Conservation (phyloP, 1,140 invertebrate species). For the Drosophila guanche region DNA sequence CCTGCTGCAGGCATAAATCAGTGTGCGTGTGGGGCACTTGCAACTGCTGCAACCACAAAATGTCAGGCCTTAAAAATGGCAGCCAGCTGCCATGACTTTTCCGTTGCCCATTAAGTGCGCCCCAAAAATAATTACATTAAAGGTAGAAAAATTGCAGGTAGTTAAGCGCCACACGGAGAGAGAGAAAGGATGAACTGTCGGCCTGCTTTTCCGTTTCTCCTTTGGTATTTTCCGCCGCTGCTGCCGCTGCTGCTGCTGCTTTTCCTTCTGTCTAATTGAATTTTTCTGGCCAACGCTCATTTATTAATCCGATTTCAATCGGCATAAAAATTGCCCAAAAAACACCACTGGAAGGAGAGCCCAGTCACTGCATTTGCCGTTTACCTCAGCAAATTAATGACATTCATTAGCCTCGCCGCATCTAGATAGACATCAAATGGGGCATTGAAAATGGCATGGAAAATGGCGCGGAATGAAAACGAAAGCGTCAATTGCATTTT, state of each 20-base stretch:
- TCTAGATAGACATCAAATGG: conserved; percentile 62
- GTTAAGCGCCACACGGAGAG: conserved; percentile 39
- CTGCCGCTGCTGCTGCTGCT: not conserved
- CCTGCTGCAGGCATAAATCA: conserved; percentile 74
- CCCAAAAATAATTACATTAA: conserved; percentile 67
- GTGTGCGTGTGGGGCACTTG: conserved; percentile 31
- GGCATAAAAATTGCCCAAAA: conserved; percentile 42
- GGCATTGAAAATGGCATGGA: conserved; percentile 23
- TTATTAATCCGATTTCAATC: conserved; percentile 82
- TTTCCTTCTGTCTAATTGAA: conserved; percentile 63
- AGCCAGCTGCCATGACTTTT: conserved; percentile 54
- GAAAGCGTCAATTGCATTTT: conserved; percentile 32
- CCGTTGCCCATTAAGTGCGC: conserved; percentile 59
- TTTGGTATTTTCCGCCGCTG: not conserved
- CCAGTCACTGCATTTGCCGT: conserved; percentile 31
- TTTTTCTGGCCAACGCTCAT: conserved; percentile 68
- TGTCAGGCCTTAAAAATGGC: conserved; percentile 71
- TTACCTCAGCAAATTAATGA: conserved; percentile 59
- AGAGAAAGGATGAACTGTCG: not conserved
- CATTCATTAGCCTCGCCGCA: conserved; percentile 66
- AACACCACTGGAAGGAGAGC: conserved; percentile 16
- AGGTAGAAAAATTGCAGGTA: conserved; percentile 69
- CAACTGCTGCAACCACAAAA: conserved; percentile 51
- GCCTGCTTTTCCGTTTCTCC: not conserved
- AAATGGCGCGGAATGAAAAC: conserved; percentile 13